phyloP scores from a whole-genome alignment of 2,797 vertebrate species.

The Cyprinodon diabolis region DNA sequence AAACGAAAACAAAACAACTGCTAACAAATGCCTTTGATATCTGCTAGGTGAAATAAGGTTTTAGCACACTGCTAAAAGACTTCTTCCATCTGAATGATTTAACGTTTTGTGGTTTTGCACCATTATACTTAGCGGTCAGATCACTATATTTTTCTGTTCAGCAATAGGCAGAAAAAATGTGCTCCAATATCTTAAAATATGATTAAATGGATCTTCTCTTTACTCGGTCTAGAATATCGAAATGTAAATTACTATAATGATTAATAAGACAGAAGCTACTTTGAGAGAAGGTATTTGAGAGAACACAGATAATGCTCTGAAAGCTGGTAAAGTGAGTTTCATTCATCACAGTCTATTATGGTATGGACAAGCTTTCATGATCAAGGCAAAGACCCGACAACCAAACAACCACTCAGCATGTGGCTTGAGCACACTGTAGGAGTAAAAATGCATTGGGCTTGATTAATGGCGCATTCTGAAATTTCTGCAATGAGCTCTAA shows the following conservation, averaged over 20 bases:
- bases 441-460: slow-evolving; percentile 55
- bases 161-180: slow-evolving; percentile 69
- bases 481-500: slow-evolving; percentile 31
- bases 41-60: slow-evolving; percentile 28
- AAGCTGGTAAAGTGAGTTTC: slow-evolving; percentile 70
- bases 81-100: slow-evolving; percentile 62
- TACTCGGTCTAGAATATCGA: slow-evolving; percentile 59
- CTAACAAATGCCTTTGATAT: neutral
- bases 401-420: slow-evolving; percentile 68
- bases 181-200: slow-evolving; percentile 78
- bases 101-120: slow-evolving; percentile 43
- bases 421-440: slow-evolving; percentile 56
- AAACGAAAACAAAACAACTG: too few relatives aligned
- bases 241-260: slow-evolving; percentile 74
- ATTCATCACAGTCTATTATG: slow-evolving; percentile 76
- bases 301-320: slow-evolving; percentile 66
- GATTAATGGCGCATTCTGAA: slow-evolving; percentile 56
- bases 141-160: slow-evolving; percentile 60
- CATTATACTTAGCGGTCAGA: slow-evolving; percentile 63
- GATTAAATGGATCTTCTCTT: slow-evolving; percentile 77
- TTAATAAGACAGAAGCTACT: slow-evolving; percentile 59
- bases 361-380: slow-evolving; percentile 66
- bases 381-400: slow-evolving; percentile 74
- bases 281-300: slow-evolving; percentile 56
- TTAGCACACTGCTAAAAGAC: slow-evolving; percentile 67